phyloP scores from a whole-genome alignment of 1,140 invertebrate genomes.

The Sinonovacula constricta region DNA sequence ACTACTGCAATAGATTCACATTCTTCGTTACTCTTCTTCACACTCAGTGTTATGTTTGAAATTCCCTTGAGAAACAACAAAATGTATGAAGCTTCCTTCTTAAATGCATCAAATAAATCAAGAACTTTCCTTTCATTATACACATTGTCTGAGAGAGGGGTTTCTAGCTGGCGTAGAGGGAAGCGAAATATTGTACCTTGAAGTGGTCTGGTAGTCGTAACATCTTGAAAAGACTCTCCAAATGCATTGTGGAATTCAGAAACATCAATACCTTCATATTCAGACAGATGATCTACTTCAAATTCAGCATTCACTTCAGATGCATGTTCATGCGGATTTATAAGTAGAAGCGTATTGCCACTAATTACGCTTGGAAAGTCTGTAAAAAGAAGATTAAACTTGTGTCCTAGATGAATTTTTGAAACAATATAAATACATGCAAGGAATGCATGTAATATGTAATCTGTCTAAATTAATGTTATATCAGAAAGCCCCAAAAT shows the following conservation, averaged over 20 bases:
- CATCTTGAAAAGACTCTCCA: constrained; percentile 3
- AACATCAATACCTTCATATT: too few species aligned
- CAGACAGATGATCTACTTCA: constrained; percentile 3
- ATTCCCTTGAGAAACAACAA: constrained; percentile 61
- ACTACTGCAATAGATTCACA: not conserved
- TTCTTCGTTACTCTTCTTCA: not conserved
- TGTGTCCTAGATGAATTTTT: too few species aligned
- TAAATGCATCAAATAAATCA: constrained; percentile 57
- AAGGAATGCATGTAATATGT: too few species aligned
- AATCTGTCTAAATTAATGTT: too few species aligned
- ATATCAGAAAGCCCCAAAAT: too few species aligned
- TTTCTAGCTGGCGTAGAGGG: constrained; percentile 62
- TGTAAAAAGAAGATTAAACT: too few species aligned
- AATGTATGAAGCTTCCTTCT: constrained; percentile 47
- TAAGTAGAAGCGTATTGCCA: constrained; percentile 32
- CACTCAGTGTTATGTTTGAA: not conserved
- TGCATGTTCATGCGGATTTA: constrained; percentile 23
- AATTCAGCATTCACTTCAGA: constrained; percentile 16
- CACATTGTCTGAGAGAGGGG: constrained; percentile 48
- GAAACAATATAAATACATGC: too few species aligned
- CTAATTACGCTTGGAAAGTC: constrained; percentile 36
- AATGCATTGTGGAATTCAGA: constrained; percentile 7
- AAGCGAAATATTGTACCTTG: constrained; percentile 71
- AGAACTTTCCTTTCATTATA: constrained; percentile 57
- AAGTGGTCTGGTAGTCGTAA: too few species aligned